These are phyloP conservation scores for Anoplolepis gracilipes DNA, from an alignment of 1,140 invertebrate species.

Conservation along the genomic window DNA sequence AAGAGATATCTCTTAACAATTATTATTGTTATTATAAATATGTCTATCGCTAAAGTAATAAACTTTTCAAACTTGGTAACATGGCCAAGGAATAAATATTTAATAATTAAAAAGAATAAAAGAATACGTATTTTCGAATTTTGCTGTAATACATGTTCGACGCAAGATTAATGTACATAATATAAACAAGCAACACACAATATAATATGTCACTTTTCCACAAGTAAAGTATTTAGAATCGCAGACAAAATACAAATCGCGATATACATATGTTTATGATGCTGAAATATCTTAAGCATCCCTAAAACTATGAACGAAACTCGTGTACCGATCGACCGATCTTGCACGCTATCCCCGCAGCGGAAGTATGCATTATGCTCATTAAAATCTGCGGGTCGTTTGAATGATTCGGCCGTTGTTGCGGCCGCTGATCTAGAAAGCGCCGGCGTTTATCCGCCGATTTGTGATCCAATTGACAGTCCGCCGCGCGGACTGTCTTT, in stretches of 20 bases:
- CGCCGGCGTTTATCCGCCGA: slow-evolving; percentile 57
- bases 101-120: not conserved
- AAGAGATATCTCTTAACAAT: not conserved
- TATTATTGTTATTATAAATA: not conserved
- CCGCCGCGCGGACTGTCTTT: not conserved
- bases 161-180: not conserved
- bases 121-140: not conserved
- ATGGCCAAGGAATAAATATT: not conserved
- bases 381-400: slow-evolving; percentile 69
- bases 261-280: not conserved
- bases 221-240: not conserved
- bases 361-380: slow-evolving; percentile 71
- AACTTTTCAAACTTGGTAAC: not conserved
- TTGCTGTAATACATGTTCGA: not conserved
- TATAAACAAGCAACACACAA: not conserved
- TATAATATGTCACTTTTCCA: not conserved
- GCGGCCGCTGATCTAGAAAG: slow-evolving; percentile 59
- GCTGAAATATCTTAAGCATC: slow-evolving; percentile 9
- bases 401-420: slow-evolving; percentile 48
- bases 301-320: slow-evolving; percentile 25
- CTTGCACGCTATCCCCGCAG: not conserved
- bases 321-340: slow-evolving; percentile 1
- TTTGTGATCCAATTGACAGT: slow-evolving; percentile 59
- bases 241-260: not conserved
- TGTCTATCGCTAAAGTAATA: not conserved